phyloP scores from a whole-genome alignment of 2,797 vertebrate genomes.

The Trichosurus vulpecula region DNA sequence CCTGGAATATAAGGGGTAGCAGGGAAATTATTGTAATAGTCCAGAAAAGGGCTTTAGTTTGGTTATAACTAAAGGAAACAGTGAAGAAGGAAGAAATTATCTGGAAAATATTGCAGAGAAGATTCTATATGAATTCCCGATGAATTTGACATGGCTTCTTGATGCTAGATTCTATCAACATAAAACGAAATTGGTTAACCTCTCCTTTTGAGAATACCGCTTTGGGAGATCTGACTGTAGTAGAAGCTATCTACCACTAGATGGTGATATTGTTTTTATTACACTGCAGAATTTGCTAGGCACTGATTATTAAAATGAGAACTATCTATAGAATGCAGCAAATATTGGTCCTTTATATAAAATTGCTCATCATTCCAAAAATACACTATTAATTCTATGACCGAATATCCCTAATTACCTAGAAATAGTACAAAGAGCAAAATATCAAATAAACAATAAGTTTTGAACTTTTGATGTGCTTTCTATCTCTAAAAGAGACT shows the following conservation, averaged over 20 bases:
- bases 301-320: not conserved
- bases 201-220: not conserved
- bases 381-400: slow-evolving; percentile 20
- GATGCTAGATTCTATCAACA: not conserved
- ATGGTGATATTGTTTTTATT: slow-evolving; percentile 64
- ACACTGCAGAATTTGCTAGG: not conserved
- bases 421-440: not conserved
- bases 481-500: not conserved
- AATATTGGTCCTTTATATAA: not conserved
- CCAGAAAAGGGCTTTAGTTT: not conserved
- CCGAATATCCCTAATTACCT: not conserved
- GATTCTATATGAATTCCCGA: not conserved
- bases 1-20: not conserved
- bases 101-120: not conserved
- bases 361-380: not conserved
- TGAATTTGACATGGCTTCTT: not conserved
- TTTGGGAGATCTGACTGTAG: not conserved
- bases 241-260: slow-evolving; percentile 60
- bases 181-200: not conserved
- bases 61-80: not conserved
- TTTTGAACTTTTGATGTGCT: not conserved
- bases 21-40: not conserved
- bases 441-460: not conserved
- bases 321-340: not conserved
- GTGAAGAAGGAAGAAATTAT: not conserved